Base-by-base conservation (phyloP, 2,113 vertebrate genomes). In the Sminthopsis crassicaudata region DNA sequence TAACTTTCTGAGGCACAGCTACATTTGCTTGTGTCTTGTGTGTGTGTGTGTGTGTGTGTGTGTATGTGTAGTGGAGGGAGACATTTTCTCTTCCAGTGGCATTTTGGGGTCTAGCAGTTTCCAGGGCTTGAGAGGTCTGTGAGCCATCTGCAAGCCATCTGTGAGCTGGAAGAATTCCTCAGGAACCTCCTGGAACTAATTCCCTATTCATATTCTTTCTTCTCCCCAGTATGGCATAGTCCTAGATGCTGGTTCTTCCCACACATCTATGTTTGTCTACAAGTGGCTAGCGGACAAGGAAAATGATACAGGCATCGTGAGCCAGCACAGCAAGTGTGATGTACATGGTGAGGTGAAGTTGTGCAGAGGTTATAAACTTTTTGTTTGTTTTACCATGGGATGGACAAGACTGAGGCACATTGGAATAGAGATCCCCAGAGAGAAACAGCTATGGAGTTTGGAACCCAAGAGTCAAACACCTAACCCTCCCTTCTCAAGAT, bases 181-280 rank as follows among this genome's bases (percentile, higher is more conserved):
- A 84, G 60, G 30, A 67, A 54, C 11, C 27, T 42, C 5, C 14
- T 3, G 4, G 10, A 90, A 48, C 94, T 97, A 60, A 93, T 10
- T 26, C 8, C 22, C 6, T 2, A 0, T 30, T 19, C 36, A 0
- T 3, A 0, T n/a, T 6, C 2, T 27, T 23, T 0, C 51, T 92
- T 91, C 48, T 60, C 93, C 90, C 42, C 98, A 99, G 99, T 99
- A 99, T 0, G 99, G 99, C 91, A 99, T 99, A 0, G 99, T 99
- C 53, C 97, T 99, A 97, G 99, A 99, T 0, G 99, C 99, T 0
- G 99, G 99, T 2, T 99, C 99, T 30, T 99, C 99, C n/a, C 99
- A 99, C 97, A 99, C 99, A 0, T 97, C 99, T 90, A 95, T 99
- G 97, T 99, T 99, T 89, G 0, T 99, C 93, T 99, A 99, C 97